Base-by-base conservation (phyloP, 1,140 invertebrate genomes). In the Macrostomum lignano region DNA sequence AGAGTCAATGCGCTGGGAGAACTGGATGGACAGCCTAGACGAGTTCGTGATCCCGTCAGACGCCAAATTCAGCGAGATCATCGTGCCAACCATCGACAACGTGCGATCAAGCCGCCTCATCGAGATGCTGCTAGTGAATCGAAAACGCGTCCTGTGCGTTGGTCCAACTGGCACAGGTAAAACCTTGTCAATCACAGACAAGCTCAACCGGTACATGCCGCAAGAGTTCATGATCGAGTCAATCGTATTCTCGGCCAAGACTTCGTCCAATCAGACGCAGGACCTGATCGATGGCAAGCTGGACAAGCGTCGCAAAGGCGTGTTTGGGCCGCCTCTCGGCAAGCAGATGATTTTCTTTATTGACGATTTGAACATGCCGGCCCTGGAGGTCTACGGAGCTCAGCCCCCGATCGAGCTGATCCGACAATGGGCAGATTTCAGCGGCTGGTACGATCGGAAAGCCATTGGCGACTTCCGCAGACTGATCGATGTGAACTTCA, bases 11-110 rank as follows among this genome's bases (percentile, higher is more conserved):
- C n/a, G n/a, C n/a, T n/a, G n/a, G n/a, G n/a, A n/a, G n/a, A n/a
- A 67, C 43, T 74, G 71, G 71, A 64, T 70, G 57, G 53, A 70
- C 38, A 52, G 64, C 1, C 46, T 62, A 3, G 67, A 71, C 6
- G 36, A 42, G 1, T 52, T 48, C 38, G 22, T 24, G 5, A 44
- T 58, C 7, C 9, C 44, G 3, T 39, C 46, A 5, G 52, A 58
- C 17, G 47, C 43, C 3, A 53, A 50, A 29, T 81, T 74, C 54
- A 76, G 77, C 39, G 74, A 79, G 43, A 75, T 76, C 41, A 61
- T 76, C n/a, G 74, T 82, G 2, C 77, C 77, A 0, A 82, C 75
- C 2, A 66, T 71, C n/a, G 74, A 79, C 42, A 79, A 74, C 0
- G 68, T 77, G 1, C 60, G 73, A 44, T 76, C 69, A 46, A 69